Evolutionary conservation across 1,140 invertebrate species (phyloP).

Genomic region (Anagrus nilaparvatae): DNA sequence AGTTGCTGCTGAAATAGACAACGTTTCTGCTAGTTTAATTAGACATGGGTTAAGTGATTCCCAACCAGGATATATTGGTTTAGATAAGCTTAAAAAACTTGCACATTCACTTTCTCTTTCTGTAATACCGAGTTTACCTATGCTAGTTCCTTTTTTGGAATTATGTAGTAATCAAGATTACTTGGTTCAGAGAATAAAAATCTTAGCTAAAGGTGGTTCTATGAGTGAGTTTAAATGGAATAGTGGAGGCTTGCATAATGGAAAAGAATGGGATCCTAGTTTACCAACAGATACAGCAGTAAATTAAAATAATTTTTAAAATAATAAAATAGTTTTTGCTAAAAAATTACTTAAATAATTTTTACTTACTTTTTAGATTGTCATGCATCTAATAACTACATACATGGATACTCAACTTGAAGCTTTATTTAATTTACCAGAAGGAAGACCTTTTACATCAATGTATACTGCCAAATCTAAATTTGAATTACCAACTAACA

Average conservation of each 20-base stretch:
- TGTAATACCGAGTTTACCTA: slow-evolving; percentile 56
- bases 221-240: slow-evolving; percentile 78
- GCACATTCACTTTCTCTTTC: slow-evolving; percentile 51
- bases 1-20: slow-evolving; percentile 58
- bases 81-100: slow-evolving; percentile 60
- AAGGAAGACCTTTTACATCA: slow-evolving; percentile 64
- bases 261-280: slow-evolving; percentile 67
- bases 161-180: slow-evolving; percentile 74
- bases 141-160: slow-evolving; percentile 68
- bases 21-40: slow-evolving; percentile 53
- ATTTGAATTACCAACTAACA: slow-evolving; percentile 35
- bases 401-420: slow-evolving; percentile 74
- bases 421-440: slow-evolving; percentile 61
- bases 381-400: slow-evolving; percentile 72
- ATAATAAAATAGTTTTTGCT: slow-evolving; percentile 1
- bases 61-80: slow-evolving; percentile 55
- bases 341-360: neutral
- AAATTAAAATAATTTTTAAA: slow-evolving; percentile 28
- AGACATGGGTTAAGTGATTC: slow-evolving; percentile 60
- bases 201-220: slow-evolving; percentile 64
- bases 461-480: slow-evolving; percentile 34
- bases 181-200: slow-evolving; percentile 61
- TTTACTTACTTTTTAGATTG: slow-evolving; percentile 48
- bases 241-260: slow-evolving; percentile 57
- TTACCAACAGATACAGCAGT: slow-evolving; percentile 71